Percentiles rank a stretch among this genome's conserved stretches.
Conservation (phyloP, 2,888 invertebrate species). For the Apotomis betuletana region DNA sequence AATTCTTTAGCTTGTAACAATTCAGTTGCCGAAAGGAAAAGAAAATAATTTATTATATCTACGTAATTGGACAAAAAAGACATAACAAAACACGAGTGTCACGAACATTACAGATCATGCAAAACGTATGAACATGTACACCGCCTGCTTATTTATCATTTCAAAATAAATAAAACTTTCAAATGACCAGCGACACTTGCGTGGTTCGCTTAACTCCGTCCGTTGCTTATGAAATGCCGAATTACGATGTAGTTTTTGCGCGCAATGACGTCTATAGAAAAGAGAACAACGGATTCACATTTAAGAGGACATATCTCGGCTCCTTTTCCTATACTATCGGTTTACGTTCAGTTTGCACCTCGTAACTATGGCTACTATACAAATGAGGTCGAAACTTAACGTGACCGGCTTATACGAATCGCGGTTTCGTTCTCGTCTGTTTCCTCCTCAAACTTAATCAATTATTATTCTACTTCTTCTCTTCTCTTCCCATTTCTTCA, state of each 20-base stretch:
- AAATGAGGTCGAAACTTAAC: too few relatives aligned
- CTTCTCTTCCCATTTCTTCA: too few relatives aligned
- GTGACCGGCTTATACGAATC: too few relatives aligned
- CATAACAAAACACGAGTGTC: not conserved
- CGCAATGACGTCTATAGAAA: constrained; percentile 33
- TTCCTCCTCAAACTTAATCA: too few relatives aligned
- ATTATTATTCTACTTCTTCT: too few relatives aligned
- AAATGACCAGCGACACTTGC: constrained; percentile 19
- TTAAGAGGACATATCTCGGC: too few relatives aligned
- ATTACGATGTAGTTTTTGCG: constrained; percentile 37
- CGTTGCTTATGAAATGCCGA: constrained; percentile 36
- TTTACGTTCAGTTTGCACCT: too few relatives aligned
- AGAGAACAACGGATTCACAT: constrained; percentile 45
- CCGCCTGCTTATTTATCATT: constrained; percentile 19
- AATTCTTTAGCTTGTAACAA: too few relatives aligned
- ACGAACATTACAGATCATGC: constrained; percentile 7
- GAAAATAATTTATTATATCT: not conserved
- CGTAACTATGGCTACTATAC: too few relatives aligned
- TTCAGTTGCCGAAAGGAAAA: too few relatives aligned
- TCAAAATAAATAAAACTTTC: constrained; percentile 35
- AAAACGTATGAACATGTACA: constrained; percentile 20
- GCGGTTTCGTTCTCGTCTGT: too few relatives aligned
- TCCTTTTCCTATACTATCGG: too few relatives aligned
- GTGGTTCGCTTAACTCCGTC: constrained; percentile 29
- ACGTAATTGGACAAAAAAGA: not conserved